These are phyloP conservation scores for Catharus fuscescens DNA, from an alignment of 2,113 vertebrate species.

Conservation along the genomic window DNA sequence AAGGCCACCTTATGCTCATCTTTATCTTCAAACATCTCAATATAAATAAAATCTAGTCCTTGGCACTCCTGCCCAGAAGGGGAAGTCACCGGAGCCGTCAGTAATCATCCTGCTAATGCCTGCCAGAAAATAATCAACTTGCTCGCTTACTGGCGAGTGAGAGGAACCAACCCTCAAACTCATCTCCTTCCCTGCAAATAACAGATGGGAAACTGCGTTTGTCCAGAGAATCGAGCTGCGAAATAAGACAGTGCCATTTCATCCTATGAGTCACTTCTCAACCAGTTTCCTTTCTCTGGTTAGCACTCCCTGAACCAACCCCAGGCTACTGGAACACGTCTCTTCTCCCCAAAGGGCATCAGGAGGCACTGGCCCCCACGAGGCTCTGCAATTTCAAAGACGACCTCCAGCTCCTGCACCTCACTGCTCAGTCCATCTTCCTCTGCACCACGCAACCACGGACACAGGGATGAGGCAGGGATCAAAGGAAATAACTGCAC, in stretches of 20 bases:
- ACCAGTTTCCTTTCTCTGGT: background rate
- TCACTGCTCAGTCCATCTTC: fast-evolving
- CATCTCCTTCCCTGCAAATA: constrained; percentile 38
- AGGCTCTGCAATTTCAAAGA: background rate
- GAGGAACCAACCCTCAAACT: constrained; percentile 48
- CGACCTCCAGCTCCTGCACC: background rate
- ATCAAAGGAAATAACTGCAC: background rate
- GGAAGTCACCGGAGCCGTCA: background rate
- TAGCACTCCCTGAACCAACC: background rate
- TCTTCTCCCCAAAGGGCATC: background rate
- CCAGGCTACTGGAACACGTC: background rate
- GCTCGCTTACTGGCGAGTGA: background rate
- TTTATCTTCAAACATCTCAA: constrained; percentile 31
- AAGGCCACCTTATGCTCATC: constrained; percentile 39
- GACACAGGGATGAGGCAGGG: background rate
- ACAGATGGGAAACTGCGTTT: constrained; percentile 32
- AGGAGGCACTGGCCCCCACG: background rate
- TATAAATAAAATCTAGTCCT: constrained; percentile 24
- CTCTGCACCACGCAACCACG: background rate
- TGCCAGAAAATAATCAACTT: constrained; percentile 58
- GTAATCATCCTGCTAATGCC: background rate
- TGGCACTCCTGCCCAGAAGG: constrained; percentile 10
- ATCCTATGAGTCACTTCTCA: constrained; percentile 42
- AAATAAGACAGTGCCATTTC: constrained; percentile 22
- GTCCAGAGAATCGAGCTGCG: background rate